Evolutionary conservation across 2,797 vertebrate genomes (phyloP), one percentile per base, ranked within the genome.

Genomic region (Leptatherina wallacei): DNA sequence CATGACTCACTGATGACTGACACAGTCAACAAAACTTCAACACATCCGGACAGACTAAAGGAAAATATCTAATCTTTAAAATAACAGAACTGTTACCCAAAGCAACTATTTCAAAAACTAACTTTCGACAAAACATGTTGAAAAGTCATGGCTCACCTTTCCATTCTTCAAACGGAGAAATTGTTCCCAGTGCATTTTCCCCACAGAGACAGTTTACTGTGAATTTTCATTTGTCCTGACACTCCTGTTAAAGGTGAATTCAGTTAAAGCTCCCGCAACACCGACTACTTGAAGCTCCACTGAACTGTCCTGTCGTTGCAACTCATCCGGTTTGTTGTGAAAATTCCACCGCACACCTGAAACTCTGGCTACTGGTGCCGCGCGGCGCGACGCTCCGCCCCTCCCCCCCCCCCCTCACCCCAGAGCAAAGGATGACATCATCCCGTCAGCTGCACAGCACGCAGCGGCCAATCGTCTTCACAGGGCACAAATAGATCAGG

Each of bases 151-250:
- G 51, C 92, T 93, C 84, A 95, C 95, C 95, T 95, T 94, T 52
- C 84, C 89, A 71, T 92, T 93, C 1, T 69, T 90, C 78, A 92
- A 73, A 70, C 91, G 93, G 57, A 94, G 83, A 8, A 95, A 40
- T 29, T 94, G 90, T 78, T 95, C 94, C 94, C 95, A 95, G 86
- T 94, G 93, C 95, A 95, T 95, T 76, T 71, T 89, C 35, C 65
- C 51, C 42, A 27, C 2, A 40, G 16, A 20, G 32, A 60, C 32
- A 3, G 1, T 3, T 24, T 51, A 13, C n/a, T 12, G 14, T 20
- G 13, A 49, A 9, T 40, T 75, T 63, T 87, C 84, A 87, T 89
- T 47, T 61, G 82, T 40, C 14, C 70, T 2, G 38, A 29, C 61
- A 8, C 49, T 49, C 20, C 0, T 11, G 0, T 24, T 36, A 30